Evolutionary conservation across 2,113 vertebrate species (phyloP).

Genomic region (Alethe diademata): DNA sequence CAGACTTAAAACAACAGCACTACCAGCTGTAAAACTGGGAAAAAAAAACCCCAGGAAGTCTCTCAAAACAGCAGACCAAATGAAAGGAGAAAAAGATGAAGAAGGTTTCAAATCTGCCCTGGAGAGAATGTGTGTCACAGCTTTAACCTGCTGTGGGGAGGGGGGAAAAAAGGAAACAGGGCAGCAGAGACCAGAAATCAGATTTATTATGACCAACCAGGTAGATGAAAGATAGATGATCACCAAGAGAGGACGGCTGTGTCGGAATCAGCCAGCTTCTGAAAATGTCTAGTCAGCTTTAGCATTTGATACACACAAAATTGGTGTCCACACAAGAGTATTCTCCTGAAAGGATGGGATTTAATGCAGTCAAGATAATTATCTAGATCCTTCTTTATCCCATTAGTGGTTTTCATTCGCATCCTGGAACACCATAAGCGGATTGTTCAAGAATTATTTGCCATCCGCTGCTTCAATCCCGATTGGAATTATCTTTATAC

Average conservation of each 20-base stretch:
- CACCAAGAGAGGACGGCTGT: neutral
- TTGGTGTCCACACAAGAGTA: conserved; percentile 29
- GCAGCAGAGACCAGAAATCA: neutral
- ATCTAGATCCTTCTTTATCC: conserved; percentile 77
- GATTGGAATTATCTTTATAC: conserved; percentile 70
- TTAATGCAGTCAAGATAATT: conserved; percentile 70
- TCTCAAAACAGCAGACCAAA: neutral
- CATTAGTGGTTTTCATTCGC: conserved; percentile 75
- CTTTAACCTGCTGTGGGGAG: neutral
- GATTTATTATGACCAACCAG: neutral
- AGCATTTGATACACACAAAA: conserved; percentile 7
- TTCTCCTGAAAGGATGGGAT: conserved; percentile 47
- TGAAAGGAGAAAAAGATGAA: conserved; percentile 7
- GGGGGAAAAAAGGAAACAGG: neutral
- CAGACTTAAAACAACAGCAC: neutral
- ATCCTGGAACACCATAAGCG: conserved; percentile 71
- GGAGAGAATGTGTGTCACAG: neutral
- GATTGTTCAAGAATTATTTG: conserved; percentile 74
- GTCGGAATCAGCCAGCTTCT: neutral
- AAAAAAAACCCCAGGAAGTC: neutral
- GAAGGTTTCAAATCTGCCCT: neutral
- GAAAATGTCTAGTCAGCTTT: conserved; percentile 25
- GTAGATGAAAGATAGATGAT: neutral
- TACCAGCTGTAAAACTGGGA: neutral
- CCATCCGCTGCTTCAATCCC: conserved; percentile 66